A percentile compares a stretch with the other conserved stretches of the same genome.
phyloP scores from a whole-genome alignment of 2,113 vertebrate genomes.

The Mus spicilegus region DNA sequence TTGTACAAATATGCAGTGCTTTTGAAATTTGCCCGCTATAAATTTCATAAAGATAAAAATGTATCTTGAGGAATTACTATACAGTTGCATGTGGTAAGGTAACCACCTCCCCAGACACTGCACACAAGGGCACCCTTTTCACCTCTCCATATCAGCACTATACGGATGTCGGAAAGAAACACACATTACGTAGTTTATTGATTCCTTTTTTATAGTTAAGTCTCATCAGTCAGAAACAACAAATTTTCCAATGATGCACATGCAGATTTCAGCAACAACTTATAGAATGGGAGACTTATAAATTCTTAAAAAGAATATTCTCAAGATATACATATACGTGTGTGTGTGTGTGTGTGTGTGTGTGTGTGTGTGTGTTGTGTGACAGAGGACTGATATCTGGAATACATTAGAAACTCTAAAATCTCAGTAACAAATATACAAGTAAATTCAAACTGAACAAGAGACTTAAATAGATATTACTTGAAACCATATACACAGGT shows the following conservation, averaged over 20 bases:
- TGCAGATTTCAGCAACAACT: background rate
- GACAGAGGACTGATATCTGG: background rate
- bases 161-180: background rate
- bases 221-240: background rate
- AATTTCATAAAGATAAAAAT: slow-evolving; percentile 57
- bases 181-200: background rate
- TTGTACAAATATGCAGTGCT: background rate
- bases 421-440: background rate
- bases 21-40: background rate
- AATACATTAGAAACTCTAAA: background rate
- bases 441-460: background rate
- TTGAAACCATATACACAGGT: background rate
- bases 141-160: background rate
- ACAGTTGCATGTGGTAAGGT: background rate
- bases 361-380: no score
- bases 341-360: no score
- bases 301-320: background rate
- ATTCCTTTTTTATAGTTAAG: background rate
- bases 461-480: background rate
- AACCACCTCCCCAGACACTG: background rate
- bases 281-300: background rate
- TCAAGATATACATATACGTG: background rate
- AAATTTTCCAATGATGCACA: background rate
- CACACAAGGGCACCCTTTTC: background rate
- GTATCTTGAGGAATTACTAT: slow-evolving; percentile 45